Evolutionary conservation across 2,888 invertebrate genomes (phyloP).

Genomic region (Zygothrica quintamaculata): DNA sequence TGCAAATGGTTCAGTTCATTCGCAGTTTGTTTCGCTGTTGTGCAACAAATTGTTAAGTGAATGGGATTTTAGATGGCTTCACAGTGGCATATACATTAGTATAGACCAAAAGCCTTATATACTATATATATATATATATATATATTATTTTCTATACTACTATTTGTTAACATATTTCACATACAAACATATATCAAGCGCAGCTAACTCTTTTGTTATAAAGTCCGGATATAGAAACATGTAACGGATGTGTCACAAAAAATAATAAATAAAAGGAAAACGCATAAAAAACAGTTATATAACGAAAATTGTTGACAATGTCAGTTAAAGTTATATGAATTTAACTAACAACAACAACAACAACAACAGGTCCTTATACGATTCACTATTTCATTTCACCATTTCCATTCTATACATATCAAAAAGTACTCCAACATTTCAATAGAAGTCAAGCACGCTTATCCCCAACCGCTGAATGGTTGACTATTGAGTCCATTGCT

Average conservation of each 20-base stretch:
- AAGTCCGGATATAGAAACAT: constrained; percentile 67
- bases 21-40: constrained; percentile 56
- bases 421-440: constrained; percentile 5
- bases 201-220: constrained; percentile 38
- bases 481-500: constrained; percentile 16
- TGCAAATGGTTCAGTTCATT: constrained; percentile 71
- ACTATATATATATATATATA: background rate
- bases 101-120: constrained; percentile 22
- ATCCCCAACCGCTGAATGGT: constrained; percentile 3
- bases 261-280: background rate
- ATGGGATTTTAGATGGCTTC: constrained; percentile 64
- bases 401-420: too few species aligned
- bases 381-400: too few species aligned
- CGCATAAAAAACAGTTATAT: background rate
- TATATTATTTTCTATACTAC: constrained; percentile 1
- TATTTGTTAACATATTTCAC: constrained; percentile 33
- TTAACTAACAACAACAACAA: too few species aligned
- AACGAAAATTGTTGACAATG: constrained; percentile 29
- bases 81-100: constrained; percentile 51
- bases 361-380: too few species aligned
- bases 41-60: constrained; percentile 64
- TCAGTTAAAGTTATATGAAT: constrained; percentile 29
- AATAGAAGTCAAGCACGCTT: constrained; percentile 27
- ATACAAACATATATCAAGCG: constrained; percentile 26
- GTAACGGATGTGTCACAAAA: constrained; percentile 60